Evolutionary conservation across 2,797 vertebrate genomes (phyloP).

Genomic region (Eulemur coronatus): DNA sequence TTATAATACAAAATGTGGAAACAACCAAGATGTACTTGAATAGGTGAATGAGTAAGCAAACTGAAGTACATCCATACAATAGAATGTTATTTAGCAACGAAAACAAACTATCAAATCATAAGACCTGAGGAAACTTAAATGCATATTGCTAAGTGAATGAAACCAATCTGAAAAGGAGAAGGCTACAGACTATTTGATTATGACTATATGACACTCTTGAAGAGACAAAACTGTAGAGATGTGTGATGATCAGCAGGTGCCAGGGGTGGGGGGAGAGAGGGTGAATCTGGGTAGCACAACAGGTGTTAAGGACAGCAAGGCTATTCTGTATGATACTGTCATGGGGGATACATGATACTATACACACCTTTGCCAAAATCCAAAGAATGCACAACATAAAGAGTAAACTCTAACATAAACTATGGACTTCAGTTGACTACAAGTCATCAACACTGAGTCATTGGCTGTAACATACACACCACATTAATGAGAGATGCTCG

Average conservation of each 20-base stretch:
- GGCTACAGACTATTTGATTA: not conserved
- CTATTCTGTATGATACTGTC: not conserved
- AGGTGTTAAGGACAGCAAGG: not conserved
- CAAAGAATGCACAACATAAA: not conserved
- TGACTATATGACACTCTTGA: not conserved
- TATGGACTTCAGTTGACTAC: not conserved
- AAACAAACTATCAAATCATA: not conserved
- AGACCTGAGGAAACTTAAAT: not conserved
- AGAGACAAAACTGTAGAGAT: not conserved
- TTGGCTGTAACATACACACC: not conserved
- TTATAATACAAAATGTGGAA: not conserved
- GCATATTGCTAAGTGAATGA: not conserved
- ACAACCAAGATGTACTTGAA: not conserved
- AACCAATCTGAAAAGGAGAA: not conserved
- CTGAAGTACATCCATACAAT: not conserved
- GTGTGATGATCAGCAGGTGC: not conserved
- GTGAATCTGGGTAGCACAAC: too few relatives aligned
- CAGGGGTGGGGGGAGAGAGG: too few relatives aligned
- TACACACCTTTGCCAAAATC: not conserved
- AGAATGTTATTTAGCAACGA: not conserved
- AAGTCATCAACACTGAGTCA: not conserved
- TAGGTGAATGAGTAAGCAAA: not conserved
- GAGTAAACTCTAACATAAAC: not conserved
- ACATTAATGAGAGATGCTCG: not conserved
- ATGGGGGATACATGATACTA: not conserved